Percentiles rank a stretch among this genome's conserved stretches.
Evolutionary conservation across 2,888 invertebrate species (phyloP).

Genomic region (Eupsilia transversa): DNA sequence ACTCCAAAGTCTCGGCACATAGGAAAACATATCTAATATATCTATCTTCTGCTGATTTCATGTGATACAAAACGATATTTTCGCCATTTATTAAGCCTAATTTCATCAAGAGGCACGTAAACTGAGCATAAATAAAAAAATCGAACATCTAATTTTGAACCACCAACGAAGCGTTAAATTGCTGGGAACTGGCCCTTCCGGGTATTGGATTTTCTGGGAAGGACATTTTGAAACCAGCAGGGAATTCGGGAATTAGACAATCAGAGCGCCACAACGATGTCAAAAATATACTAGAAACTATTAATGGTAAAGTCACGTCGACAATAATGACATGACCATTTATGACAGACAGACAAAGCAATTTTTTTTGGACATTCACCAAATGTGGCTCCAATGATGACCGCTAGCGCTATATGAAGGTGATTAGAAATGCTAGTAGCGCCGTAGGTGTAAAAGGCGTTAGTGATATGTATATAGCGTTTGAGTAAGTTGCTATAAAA

Average conservation of each 20-base stretch:
- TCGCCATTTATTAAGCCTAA: neutral
- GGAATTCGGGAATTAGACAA: neutral
- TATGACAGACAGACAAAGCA: slow-evolving; percentile 9
- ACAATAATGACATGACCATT: slow-evolving; percentile 2
- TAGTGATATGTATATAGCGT: neutral
- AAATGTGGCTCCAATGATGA: slow-evolving; percentile 9
- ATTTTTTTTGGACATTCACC: slow-evolving; percentile 19
- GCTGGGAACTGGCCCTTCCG: slow-evolving; percentile 5
- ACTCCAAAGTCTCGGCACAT: neutral
- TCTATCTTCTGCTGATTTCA: neutral
- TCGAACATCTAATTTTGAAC: slow-evolving; percentile 3
- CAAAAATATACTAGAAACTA: neutral
- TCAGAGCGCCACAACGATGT: neutral
- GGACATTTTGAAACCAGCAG: neutral
- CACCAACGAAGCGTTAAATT: slow-evolving; percentile 2
- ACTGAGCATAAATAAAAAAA: slow-evolving; percentile 5
- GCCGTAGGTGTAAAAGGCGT: slow-evolving; percentile 22
- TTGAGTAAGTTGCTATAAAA: slow-evolving; percentile 8
- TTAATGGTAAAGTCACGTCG: slow-evolving; percentile 1
- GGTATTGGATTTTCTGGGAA: slow-evolving; percentile 10
- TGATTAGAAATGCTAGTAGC: slow-evolving; percentile 32
- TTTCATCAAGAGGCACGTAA: slow-evolving; percentile 1
- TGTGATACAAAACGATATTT: neutral
- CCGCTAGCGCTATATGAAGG: slow-evolving; percentile 8
- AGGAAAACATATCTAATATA: neutral